phyloP scores from a whole-genome alignment of 2,797 vertebrate species.

The Anolis apletophallus region DNA sequence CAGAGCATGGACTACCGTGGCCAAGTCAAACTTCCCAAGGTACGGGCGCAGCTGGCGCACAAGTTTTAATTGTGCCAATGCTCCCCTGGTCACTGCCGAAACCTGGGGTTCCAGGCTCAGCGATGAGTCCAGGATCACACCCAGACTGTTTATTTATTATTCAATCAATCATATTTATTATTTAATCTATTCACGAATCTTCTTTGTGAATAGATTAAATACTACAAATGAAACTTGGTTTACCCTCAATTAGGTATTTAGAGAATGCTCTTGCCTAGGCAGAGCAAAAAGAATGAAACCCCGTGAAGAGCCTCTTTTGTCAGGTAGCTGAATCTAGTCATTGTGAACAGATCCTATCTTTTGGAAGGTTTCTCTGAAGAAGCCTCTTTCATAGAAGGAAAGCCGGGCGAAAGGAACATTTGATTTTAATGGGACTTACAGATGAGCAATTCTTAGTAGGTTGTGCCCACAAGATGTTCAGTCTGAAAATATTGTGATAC shows the following conservation, averaged over 20 bases:
- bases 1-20: no score
- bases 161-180: no score
- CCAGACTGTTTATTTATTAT: no score
- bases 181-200: not conserved
- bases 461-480: not conserved
- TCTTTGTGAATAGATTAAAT: slow-evolving; percentile 37
- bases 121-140: no score
- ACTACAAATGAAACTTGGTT: slow-evolving; percentile 39
- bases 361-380: not conserved
- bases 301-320: slow-evolving; percentile 50
- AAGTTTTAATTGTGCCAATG: no score
- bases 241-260: slow-evolving; percentile 56
- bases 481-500: not conserved
- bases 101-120: no score
- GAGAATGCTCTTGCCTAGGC: slow-evolving; percentile 40
- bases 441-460: not conserved
- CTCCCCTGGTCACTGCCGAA: no score
- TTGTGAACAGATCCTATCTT: slow-evolving; percentile 57
- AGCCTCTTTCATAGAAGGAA: not conserved
- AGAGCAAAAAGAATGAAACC: slow-evolving; percentile 64
- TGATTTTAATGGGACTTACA: not conserved
- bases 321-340: slow-evolving; percentile 38
- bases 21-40: no score
- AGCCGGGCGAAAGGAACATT: slow-evolving; percentile 47
- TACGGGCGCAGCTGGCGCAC: no score